Evolutionary conservation across 2,113 vertebrate genomes (phyloP), one percentile per base, ranked within the genome.

Genomic region (Psophia crepitans): DNA sequence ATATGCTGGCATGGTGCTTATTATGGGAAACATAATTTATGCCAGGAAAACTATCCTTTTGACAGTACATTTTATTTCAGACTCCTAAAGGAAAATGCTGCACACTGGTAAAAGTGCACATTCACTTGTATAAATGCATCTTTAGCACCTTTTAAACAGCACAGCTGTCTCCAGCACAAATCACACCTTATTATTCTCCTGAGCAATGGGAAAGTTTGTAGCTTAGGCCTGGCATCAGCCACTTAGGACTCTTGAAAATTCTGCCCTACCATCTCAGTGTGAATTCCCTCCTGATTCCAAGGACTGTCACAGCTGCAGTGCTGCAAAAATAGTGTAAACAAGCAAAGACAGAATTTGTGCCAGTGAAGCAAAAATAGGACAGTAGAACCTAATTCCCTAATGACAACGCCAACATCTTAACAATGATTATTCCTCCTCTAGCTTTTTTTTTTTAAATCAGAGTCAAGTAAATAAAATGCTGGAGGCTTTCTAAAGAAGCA

Each of bases 91-190:
- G 70, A 73, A 77, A 83, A 73, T 0, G 4, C 58, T 60, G n/a
- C 21, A 26, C 21, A 21, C n/a, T 43, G 51, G 51, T 28, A 61
- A 20, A 87, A 77, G 71, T 8, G 70, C 58, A 60, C 51, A 22
- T 39, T 56, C 26, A 27, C 51, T 78, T 71, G 39, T 71, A 30
- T 43, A 71, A 90, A 87, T 57, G 77, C 51, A 77, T 66, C 70
- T 94, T 85, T 86, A 89, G 71, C 83, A 90, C 70, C 83, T 94
- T 90, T 76, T 81, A 81, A 70, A 43, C 44, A 60, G 92, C 87
- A 37, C 70, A 87, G 83, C 64, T 87, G 82, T 54, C 69, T 66
- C 51, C 5, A 48, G 19, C 87, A 87, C 87, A 82, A 87, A 87
- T 94, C 92, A 82, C 87, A 87, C 82, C 51, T 89, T 53, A 90